Conservation (phyloP, 2,888 invertebrate species). For the Lepidocyrtoides sp. region DNA sequence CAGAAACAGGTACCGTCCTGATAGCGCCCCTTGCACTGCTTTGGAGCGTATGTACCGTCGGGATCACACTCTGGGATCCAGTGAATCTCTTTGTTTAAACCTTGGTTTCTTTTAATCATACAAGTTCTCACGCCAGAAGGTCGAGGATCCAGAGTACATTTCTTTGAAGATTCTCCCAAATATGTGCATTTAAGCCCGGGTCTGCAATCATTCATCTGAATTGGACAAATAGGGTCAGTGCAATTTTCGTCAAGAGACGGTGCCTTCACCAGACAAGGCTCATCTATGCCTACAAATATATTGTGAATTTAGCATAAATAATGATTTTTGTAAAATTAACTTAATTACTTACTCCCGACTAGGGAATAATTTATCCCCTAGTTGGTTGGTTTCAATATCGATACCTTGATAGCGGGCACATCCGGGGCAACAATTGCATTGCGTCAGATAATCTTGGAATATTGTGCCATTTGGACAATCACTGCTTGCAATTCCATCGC, state of each 20-base stretch:
- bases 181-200: slow-evolving; percentile 64
- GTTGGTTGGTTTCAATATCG: background rate
- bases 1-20: slow-evolving; percentile 80
- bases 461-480: slow-evolving; percentile 77
- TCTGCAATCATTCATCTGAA: slow-evolving; percentile 64
- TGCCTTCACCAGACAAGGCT: slow-evolving; percentile 38
- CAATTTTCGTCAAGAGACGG: slow-evolving; percentile 66
- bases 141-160: background rate
- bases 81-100: slow-evolving; percentile 44
- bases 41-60: slow-evolving; percentile 82
- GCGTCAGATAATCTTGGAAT: slow-evolving; percentile 71
- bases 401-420: slow-evolving; percentile 81
- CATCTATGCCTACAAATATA: slow-evolving; percentile 47
- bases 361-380: background rate
- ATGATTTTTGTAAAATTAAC: background rate
- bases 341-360: background rate
- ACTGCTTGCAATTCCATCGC: slow-evolving; percentile 64
- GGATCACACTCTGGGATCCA: slow-evolving; percentile 82
- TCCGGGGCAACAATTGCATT: slow-evolving; percentile 83
- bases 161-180: slow-evolving; percentile 23
- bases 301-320: slow-evolving; percentile 4
- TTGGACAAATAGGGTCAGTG: slow-evolving; percentile 56
- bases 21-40: slow-evolving; percentile 83
- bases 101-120: slow-evolving; percentile 14
- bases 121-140: background rate